Base-by-base conservation (phyloP, 1,140 invertebrate species). In the Octopus sinensis region DNA sequence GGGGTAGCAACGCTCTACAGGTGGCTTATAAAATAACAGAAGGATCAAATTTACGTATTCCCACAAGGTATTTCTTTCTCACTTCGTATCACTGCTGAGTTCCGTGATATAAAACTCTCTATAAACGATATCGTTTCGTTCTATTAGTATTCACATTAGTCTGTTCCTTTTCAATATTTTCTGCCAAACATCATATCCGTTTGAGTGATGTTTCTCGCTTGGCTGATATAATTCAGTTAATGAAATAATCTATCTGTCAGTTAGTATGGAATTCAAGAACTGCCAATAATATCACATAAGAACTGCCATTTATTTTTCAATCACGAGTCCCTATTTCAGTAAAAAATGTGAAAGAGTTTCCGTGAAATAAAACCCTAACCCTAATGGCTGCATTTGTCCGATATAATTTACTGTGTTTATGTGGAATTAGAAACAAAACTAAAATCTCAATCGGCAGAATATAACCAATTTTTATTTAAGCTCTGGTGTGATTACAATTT, bases 1-100 rank as follows among this genome's bases (percentile, higher is more conserved):
- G 62, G 51, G 85, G 85, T 5, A 83, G 82, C 56, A 86, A 84
- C 78, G 81, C 85, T 62, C 84, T 85, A 78, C 85, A 86, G 76
- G 83, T 80, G 73, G 85, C 85, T 13, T 86, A 86, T 79, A 85
- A 80, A 79, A 84, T 86, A 7, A 78, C 80, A 51, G 53, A 73
- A 43, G 75, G 62, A n/a, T 83, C 84, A n/a, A 84, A 73, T 78
- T 80, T 86, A 80, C 79, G 83, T 54, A 84, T 83, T 53, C 79
- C 80, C 81, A 86, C 85, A 78, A 56, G 76, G 85, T 86, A 79
- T 83, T 84, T 81, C 12, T 43, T n/a, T n/a, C 13, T 9, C 30
- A n/a, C 30, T 6, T 17, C 30, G 23, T 23, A 68, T 78, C 54
- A 4, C 23, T 10, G 0, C 10, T 30, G 1, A 9, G 23, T 10